A percentile compares a stretch with the other conserved stretches of the same genome.
Conservation (phyloP, 2,113 vertebrate genomes). For the Nothocercus julius region DNA sequence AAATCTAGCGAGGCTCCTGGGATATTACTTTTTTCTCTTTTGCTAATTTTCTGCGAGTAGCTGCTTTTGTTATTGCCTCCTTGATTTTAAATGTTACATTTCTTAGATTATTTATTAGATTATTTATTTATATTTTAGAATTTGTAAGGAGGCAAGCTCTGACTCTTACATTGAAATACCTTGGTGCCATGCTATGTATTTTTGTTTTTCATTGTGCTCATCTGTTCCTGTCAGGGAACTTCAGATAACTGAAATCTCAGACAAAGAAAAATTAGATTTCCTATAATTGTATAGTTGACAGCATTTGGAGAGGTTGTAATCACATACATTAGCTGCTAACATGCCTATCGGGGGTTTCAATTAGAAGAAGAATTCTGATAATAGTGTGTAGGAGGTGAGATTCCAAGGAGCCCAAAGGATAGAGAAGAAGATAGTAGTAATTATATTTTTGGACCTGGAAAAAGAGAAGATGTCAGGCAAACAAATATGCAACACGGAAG, state of each 20-base stretch:
- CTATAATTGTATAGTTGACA: not conserved
- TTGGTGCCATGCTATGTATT: not conserved
- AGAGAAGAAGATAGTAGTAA: slow-evolving; percentile 1
- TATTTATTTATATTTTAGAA: not conserved
- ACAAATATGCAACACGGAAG: not conserved
- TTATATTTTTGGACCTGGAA: slow-evolving; percentile 16
- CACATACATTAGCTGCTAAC: slow-evolving; percentile 18
- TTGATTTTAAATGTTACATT: not conserved
- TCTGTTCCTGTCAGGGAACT: not conserved
- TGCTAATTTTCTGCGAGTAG: not conserved
- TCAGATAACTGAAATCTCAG: not conserved
- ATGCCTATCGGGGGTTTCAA: not conserved
- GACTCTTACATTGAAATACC: not conserved
- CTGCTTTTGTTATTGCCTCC: not conserved
- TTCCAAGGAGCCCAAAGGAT: not conserved
- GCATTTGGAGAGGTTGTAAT: slow-evolving; percentile 4
- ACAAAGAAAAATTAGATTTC: slow-evolving; percentile 12
- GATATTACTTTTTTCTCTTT: not conserved
- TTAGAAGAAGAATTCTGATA: slow-evolving; percentile 10
- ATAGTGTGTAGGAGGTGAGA: slow-evolving; percentile 5
- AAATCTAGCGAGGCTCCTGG: not conserved
- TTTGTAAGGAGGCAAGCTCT: not conserved
- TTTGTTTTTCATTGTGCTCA: not conserved
- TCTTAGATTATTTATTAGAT: not conserved
- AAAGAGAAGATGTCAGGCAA: not conserved